Conservation (phyloP, 64 coral and sea anemone genomes). For the Stichodactyla helianthus region DNA sequence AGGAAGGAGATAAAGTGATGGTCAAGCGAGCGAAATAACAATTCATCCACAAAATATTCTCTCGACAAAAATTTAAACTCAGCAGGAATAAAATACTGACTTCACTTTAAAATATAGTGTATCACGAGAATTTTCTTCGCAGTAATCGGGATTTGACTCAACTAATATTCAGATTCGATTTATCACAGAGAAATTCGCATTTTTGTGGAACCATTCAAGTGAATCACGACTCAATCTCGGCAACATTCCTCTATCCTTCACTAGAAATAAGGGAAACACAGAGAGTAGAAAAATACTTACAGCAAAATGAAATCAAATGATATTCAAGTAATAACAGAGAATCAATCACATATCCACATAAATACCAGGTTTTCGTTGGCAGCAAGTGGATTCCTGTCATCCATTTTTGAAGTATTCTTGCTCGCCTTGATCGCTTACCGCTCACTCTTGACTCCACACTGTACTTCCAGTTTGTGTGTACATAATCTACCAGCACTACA, state of each 20-base stretch:
- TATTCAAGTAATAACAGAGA: background rate
- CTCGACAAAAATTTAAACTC: background rate
- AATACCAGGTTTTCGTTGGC: conserved; percentile 93
- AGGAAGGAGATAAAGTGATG: background rate
- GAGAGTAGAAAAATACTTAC: background rate
- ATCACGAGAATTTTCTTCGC: background rate
- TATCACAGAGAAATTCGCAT: background rate
- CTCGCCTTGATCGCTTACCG: background rate
- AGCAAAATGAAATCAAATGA: background rate
- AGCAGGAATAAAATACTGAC: background rate
- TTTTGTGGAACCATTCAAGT: background rate
- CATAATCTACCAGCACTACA: background rate
- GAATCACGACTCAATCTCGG: background rate
- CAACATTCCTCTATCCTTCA: background rate
- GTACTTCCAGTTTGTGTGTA: background rate
- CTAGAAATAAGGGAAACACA: background rate
- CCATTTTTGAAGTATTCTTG: conserved; percentile 56
- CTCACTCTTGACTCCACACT: background rate
- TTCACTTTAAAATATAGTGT: background rate
- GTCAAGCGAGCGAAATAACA: background rate
- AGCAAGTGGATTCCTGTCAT: conserved; percentile 80
- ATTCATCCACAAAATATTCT: background rate
- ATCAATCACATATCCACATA: conserved; percentile 26
- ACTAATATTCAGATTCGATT: background rate
- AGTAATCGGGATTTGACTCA: background rate